Evolutionary conservation across 53 echinoderm and acorn worm species (phyloP).

Genomic region (Astropecten irregularis): DNA sequence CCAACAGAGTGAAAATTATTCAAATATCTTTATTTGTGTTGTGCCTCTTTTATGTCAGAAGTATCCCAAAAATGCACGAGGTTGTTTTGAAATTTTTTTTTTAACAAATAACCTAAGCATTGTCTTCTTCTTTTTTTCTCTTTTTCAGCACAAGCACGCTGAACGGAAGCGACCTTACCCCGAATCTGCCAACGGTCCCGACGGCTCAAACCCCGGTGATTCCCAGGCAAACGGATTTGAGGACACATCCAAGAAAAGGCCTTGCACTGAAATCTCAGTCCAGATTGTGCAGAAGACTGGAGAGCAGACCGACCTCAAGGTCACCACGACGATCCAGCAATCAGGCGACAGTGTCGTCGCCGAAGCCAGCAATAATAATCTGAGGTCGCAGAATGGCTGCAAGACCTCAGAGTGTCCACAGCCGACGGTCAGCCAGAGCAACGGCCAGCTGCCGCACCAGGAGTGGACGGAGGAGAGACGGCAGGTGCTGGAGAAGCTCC

Average conservation of each 20-base stretch:
- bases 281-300: slow-evolving; percentile 43
- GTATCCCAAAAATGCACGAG: too few relatives aligned
- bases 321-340: slow-evolving; percentile 38
- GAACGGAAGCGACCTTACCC: slow-evolving; percentile 30
- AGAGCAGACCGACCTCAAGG: slow-evolving; percentile 35
- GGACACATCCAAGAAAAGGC: slow-evolving; percentile 35
- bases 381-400: slow-evolving; percentile 24
- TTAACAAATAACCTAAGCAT: too few relatives aligned
- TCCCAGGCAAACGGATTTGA: slow-evolving; percentile 42
- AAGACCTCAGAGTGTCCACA: slow-evolving; percentile 2
- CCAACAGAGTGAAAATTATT: too few relatives aligned
- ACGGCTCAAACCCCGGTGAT: slow-evolving; percentile 6
- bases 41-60: too few relatives aligned
- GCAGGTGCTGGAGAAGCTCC: slow-evolving; percentile 18
- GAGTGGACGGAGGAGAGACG: slow-evolving; percentile 29
- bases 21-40: too few relatives aligned
- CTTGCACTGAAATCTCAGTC: slow-evolving; percentile 54
- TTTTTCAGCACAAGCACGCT: slow-evolving; percentile 38
- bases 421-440: slow-evolving; percentile 11
- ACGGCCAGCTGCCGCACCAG: slow-evolving; percentile 21
- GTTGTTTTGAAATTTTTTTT: too few relatives aligned
- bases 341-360: neutral
- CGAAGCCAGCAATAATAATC: slow-evolving; percentile 32
- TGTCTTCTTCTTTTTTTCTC: neutral
- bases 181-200: slow-evolving; percentile 31